Evolutionary conservation across 1,140 invertebrate species (phyloP), one percentile per base, ranked within the genome.

Genomic region (Laodelphax striatellus): DNA sequence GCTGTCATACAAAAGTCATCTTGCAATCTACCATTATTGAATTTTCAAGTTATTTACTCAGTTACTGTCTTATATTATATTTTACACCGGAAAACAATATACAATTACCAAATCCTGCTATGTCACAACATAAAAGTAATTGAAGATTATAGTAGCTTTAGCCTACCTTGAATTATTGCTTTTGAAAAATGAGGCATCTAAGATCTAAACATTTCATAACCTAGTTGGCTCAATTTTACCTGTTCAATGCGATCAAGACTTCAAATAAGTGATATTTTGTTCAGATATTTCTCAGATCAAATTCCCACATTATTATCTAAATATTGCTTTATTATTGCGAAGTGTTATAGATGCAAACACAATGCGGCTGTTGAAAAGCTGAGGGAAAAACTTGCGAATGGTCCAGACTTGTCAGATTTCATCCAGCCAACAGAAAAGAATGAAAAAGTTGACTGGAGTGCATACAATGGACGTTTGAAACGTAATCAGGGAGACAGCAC

Each of bases 391-490:
- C 69, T 86, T 9, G 70, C 75, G 14, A 78, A 76, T 66, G 84
- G 84, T 0, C 84, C 84, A 0, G 76, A 73, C 57, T 73, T 87
- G 52, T 75, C 81, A 62, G 82, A 87, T 57, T 87, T 87, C 69
- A 59, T 69, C 1, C 55, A 61, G 22, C 57, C 42, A 19, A 24
- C 57, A 11, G 43, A 41, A 13, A 34, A 21, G n/a, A 17, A 57
- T 17, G 24, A 53, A 1, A 24, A 42, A n/a, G 58, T 57, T 57
- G 74, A 77, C 34, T 85, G 81, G 81, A 71, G 79, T 24, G 75
- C 79, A 21, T 93, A 91, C 70, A 79, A 86, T 62, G 88, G 87
- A 28, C 90, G 93, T 74, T 75, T 95, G n/a, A 88, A 88, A 67
- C 76, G 88, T 57, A 85, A 86, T 61, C 90, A 88, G 69, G 88